Evolutionary conservation across 2,113 vertebrate genomes (phyloP), one percentile per base, ranked within the genome.

Genomic region (Coracopsis vasa): DNA sequence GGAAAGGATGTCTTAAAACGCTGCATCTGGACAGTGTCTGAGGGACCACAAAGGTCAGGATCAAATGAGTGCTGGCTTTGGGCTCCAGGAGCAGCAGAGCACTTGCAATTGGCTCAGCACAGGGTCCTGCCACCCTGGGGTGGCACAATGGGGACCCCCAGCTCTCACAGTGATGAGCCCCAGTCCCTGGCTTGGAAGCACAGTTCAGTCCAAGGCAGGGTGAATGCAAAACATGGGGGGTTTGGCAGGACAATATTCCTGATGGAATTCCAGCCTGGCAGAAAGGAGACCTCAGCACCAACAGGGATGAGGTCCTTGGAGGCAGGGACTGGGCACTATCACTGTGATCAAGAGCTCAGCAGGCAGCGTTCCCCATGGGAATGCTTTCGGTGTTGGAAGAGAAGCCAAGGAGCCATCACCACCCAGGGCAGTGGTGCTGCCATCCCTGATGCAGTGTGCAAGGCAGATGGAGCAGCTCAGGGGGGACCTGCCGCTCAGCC

Each of bases 51-150:
- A 23, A 51, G 73, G 33, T 41, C 71, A 28, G 71, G 25, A 45
- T 51, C 28, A 45, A 53, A 21, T 0, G 16, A 39, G 12, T 4
- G 45, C 50, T 44, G 74, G 45, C 2, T 37, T 62, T 75, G 84
- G 37, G 51, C 39, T 86, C 21, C 39, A 31, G 70, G 24, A 82
- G 65, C 58, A 84, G 86, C 82, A 56, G 42, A 61, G 29, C 2
- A 13, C 24, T 42, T 1, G 0, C 23, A 19, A 65, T 11, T 21
- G 70, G 10, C 19, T 45, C 44, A 28, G 4, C 3, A 7, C 1
- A 1, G 70, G 28, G 19, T 24, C 48, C 45, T 85, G 73, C 35
- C 64, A 47, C 48, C 13, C 33, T 3, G 11, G 27, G 35, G 42
- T 29, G 29, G 25, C 90, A 70, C 77, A 1, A 0, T 2, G 1